Conservation (phyloP, 2,888 invertebrate species). For the Clitarchus hookeri region DNA sequence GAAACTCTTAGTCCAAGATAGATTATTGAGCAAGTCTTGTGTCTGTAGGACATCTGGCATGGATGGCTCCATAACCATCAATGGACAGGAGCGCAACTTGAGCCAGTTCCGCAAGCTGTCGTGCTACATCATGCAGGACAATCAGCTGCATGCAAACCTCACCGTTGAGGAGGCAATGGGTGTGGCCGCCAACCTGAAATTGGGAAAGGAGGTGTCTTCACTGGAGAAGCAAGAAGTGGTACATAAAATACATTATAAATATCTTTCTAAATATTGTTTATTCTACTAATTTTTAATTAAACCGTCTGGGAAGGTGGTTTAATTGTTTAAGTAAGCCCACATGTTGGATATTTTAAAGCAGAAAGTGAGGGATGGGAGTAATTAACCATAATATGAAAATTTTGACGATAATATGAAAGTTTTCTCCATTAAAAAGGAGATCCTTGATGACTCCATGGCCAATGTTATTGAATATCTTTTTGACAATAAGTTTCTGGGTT, state of each 20-base stretch:
- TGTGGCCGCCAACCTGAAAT: conserved; percentile 88
- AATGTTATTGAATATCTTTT: too few relatives aligned
- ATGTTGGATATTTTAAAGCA: not conserved
- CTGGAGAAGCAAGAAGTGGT: conserved; percentile 84
- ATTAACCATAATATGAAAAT: too few relatives aligned
- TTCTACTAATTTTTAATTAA: not conserved
- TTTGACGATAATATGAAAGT: too few relatives aligned
- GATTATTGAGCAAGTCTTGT: not conserved
- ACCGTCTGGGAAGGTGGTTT: not conserved
- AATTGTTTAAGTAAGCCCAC: not conserved
- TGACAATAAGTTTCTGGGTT: too few relatives aligned
- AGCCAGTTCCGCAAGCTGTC: conserved; percentile 90
- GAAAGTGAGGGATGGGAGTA: too few relatives aligned
- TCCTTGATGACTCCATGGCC: too few relatives aligned
- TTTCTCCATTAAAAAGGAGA: too few relatives aligned
- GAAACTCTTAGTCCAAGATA: too few relatives aligned
- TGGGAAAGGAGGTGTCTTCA: conserved; percentile 71
- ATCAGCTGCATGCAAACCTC: conserved; percentile 88
- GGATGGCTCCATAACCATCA: conserved; percentile 83
- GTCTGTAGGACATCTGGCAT: conserved; percentile 72
- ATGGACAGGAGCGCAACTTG: conserved; percentile 79
- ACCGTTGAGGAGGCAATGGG: conserved; percentile 94
- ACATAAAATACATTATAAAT: conserved; percentile 51
- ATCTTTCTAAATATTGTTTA: not conserved
- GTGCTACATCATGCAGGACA: conserved; percentile 97